Conservation (phyloP, 2,888 invertebrate genomes). For the Asteroscopus sphinx region DNA sequence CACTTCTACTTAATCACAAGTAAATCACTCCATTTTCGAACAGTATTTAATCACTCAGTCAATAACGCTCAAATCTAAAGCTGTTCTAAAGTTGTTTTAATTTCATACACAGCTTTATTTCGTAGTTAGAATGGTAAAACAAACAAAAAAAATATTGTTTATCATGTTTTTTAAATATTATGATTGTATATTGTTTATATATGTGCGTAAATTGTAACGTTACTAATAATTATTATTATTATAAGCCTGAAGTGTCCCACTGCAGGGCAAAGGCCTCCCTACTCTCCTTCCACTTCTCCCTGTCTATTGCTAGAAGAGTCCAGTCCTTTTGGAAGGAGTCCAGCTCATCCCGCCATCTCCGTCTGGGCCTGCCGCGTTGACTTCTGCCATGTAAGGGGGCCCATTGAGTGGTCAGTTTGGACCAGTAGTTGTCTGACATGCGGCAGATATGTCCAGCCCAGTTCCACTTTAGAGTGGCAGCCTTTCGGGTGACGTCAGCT, state of each 20-base stretch:
- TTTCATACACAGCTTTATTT: slow-evolving; percentile 9
- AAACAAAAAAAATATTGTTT: slow-evolving; percentile 2
- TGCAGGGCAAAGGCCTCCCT: too few species aligned
- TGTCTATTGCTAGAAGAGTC: too few species aligned
- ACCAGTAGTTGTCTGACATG: too few species aligned
- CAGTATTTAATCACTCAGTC: slow-evolving; percentile 40
- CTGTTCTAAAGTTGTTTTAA: slow-evolving; percentile 17
- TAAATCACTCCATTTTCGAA: slow-evolving; percentile 53
- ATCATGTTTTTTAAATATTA: background rate
- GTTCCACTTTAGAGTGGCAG: too few species aligned
- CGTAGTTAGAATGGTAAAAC: slow-evolving; percentile 1
- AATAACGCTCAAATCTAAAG: slow-evolving; percentile 28
- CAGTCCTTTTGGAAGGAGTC: too few species aligned
- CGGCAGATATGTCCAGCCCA: too few species aligned
- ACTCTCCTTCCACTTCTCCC: too few species aligned
- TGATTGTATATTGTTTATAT: background rate
- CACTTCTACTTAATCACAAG: slow-evolving; percentile 65
- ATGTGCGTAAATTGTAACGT: background rate
- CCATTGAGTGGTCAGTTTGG: too few species aligned
- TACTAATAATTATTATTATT: slow-evolving; percentile 1
- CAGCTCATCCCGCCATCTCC: too few species aligned
- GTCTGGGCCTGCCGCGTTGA: too few species aligned
- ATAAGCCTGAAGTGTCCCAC: background rate
- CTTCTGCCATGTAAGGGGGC: too few species aligned
- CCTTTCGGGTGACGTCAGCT: too few species aligned